Evolutionary conservation across 1,140 invertebrate species (phyloP).

Genomic region (Philopotamus ludificatus): DNA sequence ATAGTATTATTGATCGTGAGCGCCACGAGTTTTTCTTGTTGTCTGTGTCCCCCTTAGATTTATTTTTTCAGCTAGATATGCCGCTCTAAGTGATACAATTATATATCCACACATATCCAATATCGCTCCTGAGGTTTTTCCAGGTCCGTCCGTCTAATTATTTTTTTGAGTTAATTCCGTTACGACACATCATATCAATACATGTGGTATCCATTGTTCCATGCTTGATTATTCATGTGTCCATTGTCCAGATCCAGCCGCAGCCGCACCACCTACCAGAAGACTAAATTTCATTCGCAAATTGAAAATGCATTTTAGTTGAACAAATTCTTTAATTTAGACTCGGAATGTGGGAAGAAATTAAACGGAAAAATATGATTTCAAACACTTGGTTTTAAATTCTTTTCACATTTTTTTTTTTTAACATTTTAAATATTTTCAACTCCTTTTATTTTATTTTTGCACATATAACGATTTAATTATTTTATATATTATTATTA

Average conservation of each 20-base stretch:
- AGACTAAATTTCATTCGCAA: slow-evolving; percentile 1
- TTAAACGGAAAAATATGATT: too few species aligned
- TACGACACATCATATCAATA: neutral
- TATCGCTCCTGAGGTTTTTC: slow-evolving; percentile 14
- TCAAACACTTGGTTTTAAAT: too few species aligned
- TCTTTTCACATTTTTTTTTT: too few species aligned
- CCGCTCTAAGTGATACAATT: neutral
- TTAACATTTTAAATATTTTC: too few species aligned
- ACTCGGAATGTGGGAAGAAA: too few species aligned
- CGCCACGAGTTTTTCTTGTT: neutral
- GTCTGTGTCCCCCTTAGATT: slow-evolving; percentile 3
- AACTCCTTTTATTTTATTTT: too few species aligned
- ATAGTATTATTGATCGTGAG: neutral
- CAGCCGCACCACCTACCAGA: neutral
- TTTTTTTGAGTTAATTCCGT: neutral
- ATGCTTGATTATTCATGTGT: neutral
- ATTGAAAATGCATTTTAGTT: too few species aligned
- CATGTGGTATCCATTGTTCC: neutral
- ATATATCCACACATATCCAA: slow-evolving; percentile 8
- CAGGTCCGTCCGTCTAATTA: slow-evolving; percentile 10
- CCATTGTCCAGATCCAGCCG: slow-evolving; percentile 4
- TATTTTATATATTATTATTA: too few species aligned
- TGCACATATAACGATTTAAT: too few species aligned
- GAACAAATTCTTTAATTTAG: too few species aligned
- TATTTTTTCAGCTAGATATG: slow-evolving; percentile 9